A percentile compares a stretch with the other conserved stretches of the same genome.
Evolutionary conservation across 2,113 vertebrate species (phyloP).

Genomic region (zebrafish (Danio rerio)): GRCz12tu NC_133180.1:53236001-53236500

Average conservation of each 20-base stretch:
- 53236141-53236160: conserved; percentile 52
- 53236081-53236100: conserved; percentile 59
- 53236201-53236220: conserved; percentile 7
- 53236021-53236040: conserved; percentile 73
- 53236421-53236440: too few relatives aligned
- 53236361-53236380: too few relatives aligned
- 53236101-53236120: conserved; percentile 73
- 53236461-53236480: too few relatives aligned
- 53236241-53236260: background rate
- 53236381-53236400: too few relatives aligned
- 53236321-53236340: too few relatives aligned
- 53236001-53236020: conserved; percentile 75
- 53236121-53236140: conserved; percentile 61
- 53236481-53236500: too few relatives aligned
- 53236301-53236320: too few relatives aligned
- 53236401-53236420: too few relatives aligned
- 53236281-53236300: too few relatives aligned
- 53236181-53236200: conserved; percentile 25
- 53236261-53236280: background rate
- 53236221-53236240: background rate
- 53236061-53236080: conserved; percentile 35
- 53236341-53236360: too few relatives aligned
- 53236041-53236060: conserved; percentile 48
- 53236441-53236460: too few relatives aligned
- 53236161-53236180: conserved; percentile 9